Evolutionary conservation across 2,888 invertebrate species (phyloP).

Genomic region (Hylaea fasciaria): DNA sequence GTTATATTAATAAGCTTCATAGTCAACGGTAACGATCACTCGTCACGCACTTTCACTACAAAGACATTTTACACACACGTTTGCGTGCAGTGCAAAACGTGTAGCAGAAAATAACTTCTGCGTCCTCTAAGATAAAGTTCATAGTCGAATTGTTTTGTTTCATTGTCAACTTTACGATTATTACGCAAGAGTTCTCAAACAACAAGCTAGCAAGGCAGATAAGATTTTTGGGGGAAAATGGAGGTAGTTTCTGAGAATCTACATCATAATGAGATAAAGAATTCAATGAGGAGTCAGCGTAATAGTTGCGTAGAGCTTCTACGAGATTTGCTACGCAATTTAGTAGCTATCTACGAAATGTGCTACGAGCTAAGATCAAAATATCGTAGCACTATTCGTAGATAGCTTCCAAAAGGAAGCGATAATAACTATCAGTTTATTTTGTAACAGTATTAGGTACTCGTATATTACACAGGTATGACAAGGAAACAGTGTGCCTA

Average conservation of each 20-base stretch:
- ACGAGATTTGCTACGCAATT: conserved; percentile 16
- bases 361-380: background rate
- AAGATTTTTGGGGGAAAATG: conserved; percentile 8
- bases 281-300: background rate
- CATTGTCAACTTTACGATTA: conserved; percentile 10
- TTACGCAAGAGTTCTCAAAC: conserved; percentile 9
- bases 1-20: conserved; percentile 32
- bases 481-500: too few species aligned
- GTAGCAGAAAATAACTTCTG: background rate
- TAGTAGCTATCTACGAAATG: conserved; percentile 4
- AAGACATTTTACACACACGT: conserved; percentile 1
- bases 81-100: conserved; percentile 5
- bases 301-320: conserved; percentile 14
- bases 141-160: background rate
- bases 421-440: background rate
- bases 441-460: background rate
- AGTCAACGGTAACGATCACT: conserved; percentile 35
- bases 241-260: conserved; percentile 1
- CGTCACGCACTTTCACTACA: conserved; percentile 34
- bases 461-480: too few species aligned
- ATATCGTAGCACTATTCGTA: background rate
- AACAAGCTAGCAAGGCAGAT: conserved; percentile 7
- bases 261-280: background rate
- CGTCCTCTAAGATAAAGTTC: background rate
- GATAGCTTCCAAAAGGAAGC: background rate